Base-by-base conservation (phyloP, 2,888 invertebrate species). In the Lasius fuliginosus region DNA sequence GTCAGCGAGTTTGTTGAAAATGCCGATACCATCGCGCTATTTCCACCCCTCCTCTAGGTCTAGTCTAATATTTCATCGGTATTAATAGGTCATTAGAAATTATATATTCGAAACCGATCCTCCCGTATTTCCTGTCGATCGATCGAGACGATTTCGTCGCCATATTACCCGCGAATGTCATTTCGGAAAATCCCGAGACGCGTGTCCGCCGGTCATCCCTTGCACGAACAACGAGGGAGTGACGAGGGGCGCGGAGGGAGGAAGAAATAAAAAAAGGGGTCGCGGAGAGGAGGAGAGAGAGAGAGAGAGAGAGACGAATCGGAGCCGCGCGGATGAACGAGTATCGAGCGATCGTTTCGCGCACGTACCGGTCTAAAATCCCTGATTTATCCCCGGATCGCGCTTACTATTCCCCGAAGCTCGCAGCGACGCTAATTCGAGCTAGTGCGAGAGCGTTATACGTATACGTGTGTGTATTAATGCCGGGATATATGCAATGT, bases 331-430 rank as follows among this genome's bases (percentile, higher is more conserved):
- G 82, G 84, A 60, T 83, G 77, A 85, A 62, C 65, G 85, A 77
- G 71, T 85, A 85, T 79, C 82, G 85, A 84, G 81, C 89, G 87
- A 89, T 89, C 86, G 87, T 85, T 85, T 85, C 77, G 76, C 86
- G 75, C 87, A 88, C 89, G 89, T 88, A 89, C 67, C 82, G 71
- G 40, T 23, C 42, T 71, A 84, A 90, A 90, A 90, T 90, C 87
- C 88, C 88, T 89, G 90, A 90, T 90, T 90, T 89, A 86, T 36
- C 36, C 86, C 85, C 85, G 88, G 84, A 83, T 82, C 82, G 42
- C 85, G 86, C 82, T 86, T 85, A 81, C 86, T 87, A 87, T 89
- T 89, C 89, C 74, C 74, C 33, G 27, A 58, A 84, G 82, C 71
- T 79, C 33, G 6, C 18, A 68, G 76, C 83, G 67, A 77, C 74